Base-by-base conservation (phyloP, 2,888 invertebrate species). In the Micropterix aruncella region DNA sequence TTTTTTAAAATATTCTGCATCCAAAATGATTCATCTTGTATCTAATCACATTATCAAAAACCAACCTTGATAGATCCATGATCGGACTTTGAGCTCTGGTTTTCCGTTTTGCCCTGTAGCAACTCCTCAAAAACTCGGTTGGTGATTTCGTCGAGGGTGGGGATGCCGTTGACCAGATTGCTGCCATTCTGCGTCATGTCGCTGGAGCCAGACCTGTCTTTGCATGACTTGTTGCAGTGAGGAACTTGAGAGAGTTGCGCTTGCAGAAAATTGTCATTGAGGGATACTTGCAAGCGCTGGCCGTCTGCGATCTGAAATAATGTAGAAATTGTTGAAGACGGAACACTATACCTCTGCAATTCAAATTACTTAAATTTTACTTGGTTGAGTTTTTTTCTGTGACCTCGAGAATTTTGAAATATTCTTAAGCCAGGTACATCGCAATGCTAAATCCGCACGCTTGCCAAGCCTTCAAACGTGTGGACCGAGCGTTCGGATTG, bases 41-140 rank as follows among this genome's bases (percentile, higher is more conserved):
- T n/a, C n/a, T n/a, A n/a, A n/a, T n/a, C n/a, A n/a, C n/a, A n/a
- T n/a, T n/a, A n/a, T n/a, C n/a, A n/a, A n/a, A n/a, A n/a, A n/a
- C n/a, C n/a, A n/a, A 75, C 75, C 63, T 74, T 75, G 43, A 77
- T 64, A 38, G 77, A 77, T 48, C 70, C 72, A 52, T 67, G 68
- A 56, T 77, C 49, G 14, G 37, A 46, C 38, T 50, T 52, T 36
- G 19, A 45, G 5, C 46, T 37, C 46, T 60, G 63, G 5, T 62
- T 61, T 49, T 75, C 73, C 1, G 70, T 65, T 56, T 80, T 76
- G 45, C 78, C 80, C 52, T 83, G 80, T 46, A 84, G 62, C 46
- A 85, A 65, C 52, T 83, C 83, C 59, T 82, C 82, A 56, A 83
- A 85, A 40, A 84, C 82, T 60, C 78, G 75, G 61, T 83, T 84